phyloP scores from a whole-genome alignment of 1,140 invertebrate genomes.

The Potamilus streckersoni region DNA sequence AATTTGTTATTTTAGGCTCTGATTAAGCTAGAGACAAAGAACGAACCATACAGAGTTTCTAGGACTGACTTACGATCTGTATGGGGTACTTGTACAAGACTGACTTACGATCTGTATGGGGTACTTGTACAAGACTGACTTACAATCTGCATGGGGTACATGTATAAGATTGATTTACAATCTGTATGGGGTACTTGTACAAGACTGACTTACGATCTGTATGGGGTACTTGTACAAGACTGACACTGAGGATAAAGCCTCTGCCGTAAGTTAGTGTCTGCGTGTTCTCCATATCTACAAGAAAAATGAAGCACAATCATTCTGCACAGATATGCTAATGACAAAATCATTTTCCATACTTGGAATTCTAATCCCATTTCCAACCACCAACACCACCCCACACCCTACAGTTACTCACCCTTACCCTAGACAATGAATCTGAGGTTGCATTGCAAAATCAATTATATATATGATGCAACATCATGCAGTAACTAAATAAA shows the following conservation, averaged over 20 bases:
- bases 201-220: conserved; percentile 42
- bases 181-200: not conserved
- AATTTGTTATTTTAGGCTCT: no score
- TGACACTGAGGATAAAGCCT: conserved; percentile 53
- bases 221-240: conserved; percentile 40
- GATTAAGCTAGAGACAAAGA: no score
- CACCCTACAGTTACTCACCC: no score
- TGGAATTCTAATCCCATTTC: no score
- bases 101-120: not conserved
- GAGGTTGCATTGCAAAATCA: no score
- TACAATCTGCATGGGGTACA: not conserved
- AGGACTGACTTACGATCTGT: not conserved
- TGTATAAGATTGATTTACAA: conserved; percentile 3
- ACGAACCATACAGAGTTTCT: no score
- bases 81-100: not conserved
- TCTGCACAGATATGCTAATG: no score
- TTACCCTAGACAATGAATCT: no score
- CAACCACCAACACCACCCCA: no score
- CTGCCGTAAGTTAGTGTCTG: conserved; percentile 50
- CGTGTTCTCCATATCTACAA: conserved; percentile 38
- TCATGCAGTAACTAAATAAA: no score
- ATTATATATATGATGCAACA: no score
- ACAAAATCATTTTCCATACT: no score
- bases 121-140: not conserved
- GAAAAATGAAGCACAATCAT: not conserved